Conservation (phyloP, 2,797 vertebrate genomes). For the Acipenser oxyrinchus region DNA sequence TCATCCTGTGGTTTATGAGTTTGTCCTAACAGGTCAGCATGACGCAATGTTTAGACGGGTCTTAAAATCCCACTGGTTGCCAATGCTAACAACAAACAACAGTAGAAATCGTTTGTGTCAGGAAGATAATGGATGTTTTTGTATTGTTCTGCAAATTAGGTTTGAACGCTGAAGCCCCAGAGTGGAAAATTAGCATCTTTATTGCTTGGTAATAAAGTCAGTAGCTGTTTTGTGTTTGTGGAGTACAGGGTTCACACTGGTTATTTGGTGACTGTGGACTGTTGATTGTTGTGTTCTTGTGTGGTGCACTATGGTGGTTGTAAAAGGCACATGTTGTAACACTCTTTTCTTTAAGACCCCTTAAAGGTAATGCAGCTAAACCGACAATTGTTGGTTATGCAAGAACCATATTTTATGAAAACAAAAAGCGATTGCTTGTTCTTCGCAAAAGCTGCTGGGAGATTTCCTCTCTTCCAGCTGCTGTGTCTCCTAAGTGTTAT, state of each 20-base stretch:
- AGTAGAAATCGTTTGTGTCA: background rate
- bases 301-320: background rate
- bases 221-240: conserved; percentile 35
- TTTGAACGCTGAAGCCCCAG: background rate
- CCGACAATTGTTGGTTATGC: background rate
- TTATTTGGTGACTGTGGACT: background rate
- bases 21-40: too few relatives aligned
- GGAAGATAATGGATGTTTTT: background rate
- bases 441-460: too few relatives aligned
- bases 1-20: background rate
- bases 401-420: background rate
- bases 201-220: conserved; percentile 15
- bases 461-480: too few relatives aligned
- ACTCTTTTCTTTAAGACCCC: background rate
- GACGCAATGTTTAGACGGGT: too few relatives aligned
- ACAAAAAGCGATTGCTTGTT: too few relatives aligned
- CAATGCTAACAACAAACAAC: background rate
- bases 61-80: background rate
- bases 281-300: too few relatives aligned
- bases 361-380: background rate
- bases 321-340: background rate
- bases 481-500: too few relatives aligned
- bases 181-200: conserved; percentile 3
- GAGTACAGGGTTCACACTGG: conserved; percentile 14
- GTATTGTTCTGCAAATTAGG: background rate